Evolutionary conservation across 2,797 vertebrate genomes (phyloP), one percentile per base, ranked within the genome.

Genomic region (Bufotes viridis): DNA sequence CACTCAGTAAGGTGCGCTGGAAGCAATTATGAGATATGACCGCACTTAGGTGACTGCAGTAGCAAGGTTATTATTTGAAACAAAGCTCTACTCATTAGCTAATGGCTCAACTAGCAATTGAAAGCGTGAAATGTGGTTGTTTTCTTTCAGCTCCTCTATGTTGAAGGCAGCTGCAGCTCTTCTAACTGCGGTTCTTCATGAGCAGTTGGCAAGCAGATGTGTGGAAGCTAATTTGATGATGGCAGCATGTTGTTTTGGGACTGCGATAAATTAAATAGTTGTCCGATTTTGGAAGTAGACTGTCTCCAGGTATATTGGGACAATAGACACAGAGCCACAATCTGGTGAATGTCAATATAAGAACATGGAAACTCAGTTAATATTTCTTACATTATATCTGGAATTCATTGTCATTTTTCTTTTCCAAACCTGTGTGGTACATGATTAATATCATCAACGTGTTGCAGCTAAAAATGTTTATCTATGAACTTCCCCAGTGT

Each of bases 11-110:
- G 42, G 34, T 51, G 22, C 51, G 42, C 18, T 20, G 9, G 51
- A 22, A 75, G 72, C 42, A 22, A 49, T 75, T 51, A 51, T 51
- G 18, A 11, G 42, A 22, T 75, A 22, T 51, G 42, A 22, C 42
- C 51, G 20, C 72, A 51, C 72, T 75, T 74, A 74, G 72, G 72
- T 51, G 72, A 75, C 72, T 22, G 42, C 42, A 22, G 18, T 49
- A 75, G 20, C 9, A 22, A 0, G 42, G 0, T 42, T 75, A 51
- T 75, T 75, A 34, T 72, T 42, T 42, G 17, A 34, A 72, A 42
- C 69, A 34, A 72, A 72, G 69, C 69, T 42, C 26, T 72, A 72
- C 34, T 72, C 69, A 72, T 72, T 72, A 72, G 69, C 26, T 72
- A 42, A 72, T 72, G 34, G 69, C 69, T 72, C 14, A 42, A 72